These are phyloP conservation scores for Pontoporia blainvillei DNA, from an alignment of 2,113 vertebrate species.

Conservation along the genomic window DNA sequence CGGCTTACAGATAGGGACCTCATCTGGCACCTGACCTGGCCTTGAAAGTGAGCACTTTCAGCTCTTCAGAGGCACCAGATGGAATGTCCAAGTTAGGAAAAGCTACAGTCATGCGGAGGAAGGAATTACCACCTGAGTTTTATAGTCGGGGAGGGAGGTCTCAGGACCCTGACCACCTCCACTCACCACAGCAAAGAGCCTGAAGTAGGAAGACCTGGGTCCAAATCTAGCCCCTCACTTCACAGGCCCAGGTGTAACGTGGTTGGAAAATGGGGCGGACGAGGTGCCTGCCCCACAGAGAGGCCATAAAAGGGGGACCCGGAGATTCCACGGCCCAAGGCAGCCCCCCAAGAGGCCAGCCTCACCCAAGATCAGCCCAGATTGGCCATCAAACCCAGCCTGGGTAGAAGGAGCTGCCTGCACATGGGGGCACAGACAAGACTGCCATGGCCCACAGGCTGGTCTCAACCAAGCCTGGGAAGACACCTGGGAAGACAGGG, in stretches of 20 bases:
- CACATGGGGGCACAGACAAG: not conserved
- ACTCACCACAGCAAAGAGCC: not conserved
- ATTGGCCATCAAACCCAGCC: not conserved
- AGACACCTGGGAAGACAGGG: not conserved
- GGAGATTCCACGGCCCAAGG: not conserved
- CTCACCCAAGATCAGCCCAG: not conserved
- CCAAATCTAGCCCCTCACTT: not conserved
- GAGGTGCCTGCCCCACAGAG: too few species aligned
- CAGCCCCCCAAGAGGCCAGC: not conserved
- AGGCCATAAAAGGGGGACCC: not conserved
- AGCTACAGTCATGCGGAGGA: not conserved
- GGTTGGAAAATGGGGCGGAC: not conserved
- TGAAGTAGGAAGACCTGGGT: not conserved
- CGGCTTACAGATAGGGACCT: not conserved
- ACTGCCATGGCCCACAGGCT: fast-evolving
- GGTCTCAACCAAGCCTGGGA: too few species aligned
- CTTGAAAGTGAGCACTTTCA: not conserved
- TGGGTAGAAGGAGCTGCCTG: not conserved
- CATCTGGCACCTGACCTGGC: fast-evolving
- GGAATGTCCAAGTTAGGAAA: not conserved
- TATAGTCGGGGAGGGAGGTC: not conserved
- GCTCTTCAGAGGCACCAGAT: not conserved
- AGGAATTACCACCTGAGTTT: not conserved
- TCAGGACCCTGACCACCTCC: not conserved
- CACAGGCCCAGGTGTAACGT: fast-evolving